A percentile compares a stretch with the other conserved stretches of the same genome.
phyloP scores from a whole-genome alignment of 2,113 vertebrate genomes.

The Scomber scombrus region DNA sequence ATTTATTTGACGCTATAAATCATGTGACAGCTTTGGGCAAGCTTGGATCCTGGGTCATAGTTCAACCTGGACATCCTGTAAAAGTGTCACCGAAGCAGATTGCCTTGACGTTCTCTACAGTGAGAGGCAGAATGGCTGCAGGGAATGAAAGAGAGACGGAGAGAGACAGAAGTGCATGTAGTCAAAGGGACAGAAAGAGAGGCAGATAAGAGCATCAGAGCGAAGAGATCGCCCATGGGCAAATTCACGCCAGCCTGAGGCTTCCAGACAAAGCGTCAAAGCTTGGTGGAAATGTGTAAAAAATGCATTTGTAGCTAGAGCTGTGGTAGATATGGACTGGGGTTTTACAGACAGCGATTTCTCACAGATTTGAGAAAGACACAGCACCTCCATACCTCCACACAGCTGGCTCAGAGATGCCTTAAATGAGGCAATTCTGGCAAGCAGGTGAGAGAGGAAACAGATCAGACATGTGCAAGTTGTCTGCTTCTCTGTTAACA shows the following conservation, averaged over 20 bases:
- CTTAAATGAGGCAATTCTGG: slow-evolving; percentile 39
- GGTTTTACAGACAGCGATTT: slow-evolving; percentile 35
- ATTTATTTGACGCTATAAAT: slow-evolving; percentile 76
- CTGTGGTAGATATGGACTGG: slow-evolving; percentile 28
- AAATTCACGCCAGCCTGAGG: slow-evolving; percentile 54
- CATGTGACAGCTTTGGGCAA: slow-evolving; percentile 58
- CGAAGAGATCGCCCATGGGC: slow-evolving; percentile 51
- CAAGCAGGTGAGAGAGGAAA: neutral
- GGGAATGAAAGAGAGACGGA: slow-evolving; percentile 19
- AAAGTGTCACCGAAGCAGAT: slow-evolving; percentile 72
- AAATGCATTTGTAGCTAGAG: slow-evolving; percentile 46
- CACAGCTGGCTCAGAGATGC: slow-evolving; percentile 10
- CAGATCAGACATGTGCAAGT: neutral
- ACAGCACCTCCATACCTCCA: slow-evolving; percentile 5
- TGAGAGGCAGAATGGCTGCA: slow-evolving; percentile 46
- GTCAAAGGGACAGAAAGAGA: slow-evolving; percentile 58
- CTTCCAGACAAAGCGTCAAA: slow-evolving; percentile 55
- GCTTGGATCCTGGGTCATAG: slow-evolving; percentile 60
- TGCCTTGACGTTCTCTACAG: slow-evolving; percentile 59
- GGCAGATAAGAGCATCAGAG: slow-evolving; percentile 38
- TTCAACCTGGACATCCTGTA: slow-evolving; percentile 74
- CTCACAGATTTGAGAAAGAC: slow-evolving; percentile 40
- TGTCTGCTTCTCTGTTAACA: slow-evolving; percentile 15
- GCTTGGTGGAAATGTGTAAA: slow-evolving; percentile 45
- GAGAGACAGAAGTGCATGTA: slow-evolving; percentile 17